A percentile compares a stretch with the other conserved stretches of the same genome.
These are phyloP conservation scores for Poeciliopsis occidentalis DNA, from an alignment of 2,113 vertebrate species.

Conservation along the genomic window DNA sequence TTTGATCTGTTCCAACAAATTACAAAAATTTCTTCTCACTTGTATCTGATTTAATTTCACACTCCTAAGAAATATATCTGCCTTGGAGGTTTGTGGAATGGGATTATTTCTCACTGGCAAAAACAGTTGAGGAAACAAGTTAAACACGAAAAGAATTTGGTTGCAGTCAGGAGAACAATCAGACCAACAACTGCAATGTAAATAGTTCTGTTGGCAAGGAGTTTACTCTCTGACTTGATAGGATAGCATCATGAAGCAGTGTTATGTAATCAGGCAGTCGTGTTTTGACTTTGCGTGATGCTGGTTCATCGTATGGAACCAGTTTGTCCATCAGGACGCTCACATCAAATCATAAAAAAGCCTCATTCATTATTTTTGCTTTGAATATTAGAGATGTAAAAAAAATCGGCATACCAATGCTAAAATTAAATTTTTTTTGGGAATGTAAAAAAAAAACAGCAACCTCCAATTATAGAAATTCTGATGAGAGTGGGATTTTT, in stretches of 20 bases:
- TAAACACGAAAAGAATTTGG: neutral
- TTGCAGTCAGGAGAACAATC: neutral
- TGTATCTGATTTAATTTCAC: conserved; percentile 18
- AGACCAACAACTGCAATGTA: neutral
- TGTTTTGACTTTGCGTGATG: neutral
- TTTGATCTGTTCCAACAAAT: conserved; percentile 14
- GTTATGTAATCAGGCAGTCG: too few relatives aligned
- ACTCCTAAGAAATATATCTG: neutral
- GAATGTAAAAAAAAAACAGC: too few relatives aligned
- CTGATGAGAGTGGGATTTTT: too few relatives aligned
- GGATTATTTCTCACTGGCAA: neutral
- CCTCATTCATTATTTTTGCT: too few relatives aligned
- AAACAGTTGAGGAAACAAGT: neutral
- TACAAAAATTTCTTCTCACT: conserved; percentile 1
- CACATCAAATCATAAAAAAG: neutral
- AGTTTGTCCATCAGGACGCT: neutral
- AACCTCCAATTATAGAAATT: too few relatives aligned
- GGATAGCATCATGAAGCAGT: neutral
- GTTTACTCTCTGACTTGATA: neutral
- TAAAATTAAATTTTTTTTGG: too few relatives aligned
- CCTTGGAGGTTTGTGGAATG: neutral
- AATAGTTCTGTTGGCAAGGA: neutral
- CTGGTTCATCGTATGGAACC: neutral
- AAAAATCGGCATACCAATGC: too few relatives aligned
- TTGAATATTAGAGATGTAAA: too few relatives aligned